Conservation (phyloP, 2,113 vertebrate species). For the Dipodomys ordii region DNA sequence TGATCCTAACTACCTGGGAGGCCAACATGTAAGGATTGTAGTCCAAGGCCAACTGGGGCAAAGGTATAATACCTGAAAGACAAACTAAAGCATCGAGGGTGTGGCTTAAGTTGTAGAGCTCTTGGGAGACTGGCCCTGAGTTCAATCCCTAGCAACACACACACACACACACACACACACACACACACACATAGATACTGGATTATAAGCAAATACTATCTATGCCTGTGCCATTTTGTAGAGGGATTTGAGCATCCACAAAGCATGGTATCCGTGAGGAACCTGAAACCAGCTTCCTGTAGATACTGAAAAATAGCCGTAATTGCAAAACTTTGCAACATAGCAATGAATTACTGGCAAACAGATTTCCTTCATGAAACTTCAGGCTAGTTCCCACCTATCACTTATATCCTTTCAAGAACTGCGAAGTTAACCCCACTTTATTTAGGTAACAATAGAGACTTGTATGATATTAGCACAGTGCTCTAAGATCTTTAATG, state of each 20-base stretch:
- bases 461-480: not conserved
- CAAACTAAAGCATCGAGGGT: too few species aligned
- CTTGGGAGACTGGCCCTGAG: too few species aligned
- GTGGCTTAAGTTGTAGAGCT: too few species aligned
- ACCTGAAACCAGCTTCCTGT: not conserved
- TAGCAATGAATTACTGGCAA: not conserved
- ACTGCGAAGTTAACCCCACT: not conserved
- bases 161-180: too few species aligned
- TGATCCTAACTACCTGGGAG: too few species aligned
- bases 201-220: too few species aligned
- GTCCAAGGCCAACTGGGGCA: too few species aligned
- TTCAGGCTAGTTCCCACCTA: not conserved
- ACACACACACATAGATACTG: not conserved
- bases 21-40: too few species aligned
- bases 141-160: too few species aligned
- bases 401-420: constrained; percentile 1
- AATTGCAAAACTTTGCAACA: not conserved
- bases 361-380: constrained; percentile 27
- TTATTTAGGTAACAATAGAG: not conserved
- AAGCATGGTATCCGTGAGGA: not conserved
- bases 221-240: not conserved
- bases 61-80: too few species aligned
- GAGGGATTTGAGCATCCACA: not conserved
- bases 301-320: not conserved
- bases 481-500: not conserved